A percentile compares a stretch with the other conserved stretches of the same genome.
Conservation (phyloP, 2,797 vertebrate species). For the Cyprinodon diabolis region DNA sequence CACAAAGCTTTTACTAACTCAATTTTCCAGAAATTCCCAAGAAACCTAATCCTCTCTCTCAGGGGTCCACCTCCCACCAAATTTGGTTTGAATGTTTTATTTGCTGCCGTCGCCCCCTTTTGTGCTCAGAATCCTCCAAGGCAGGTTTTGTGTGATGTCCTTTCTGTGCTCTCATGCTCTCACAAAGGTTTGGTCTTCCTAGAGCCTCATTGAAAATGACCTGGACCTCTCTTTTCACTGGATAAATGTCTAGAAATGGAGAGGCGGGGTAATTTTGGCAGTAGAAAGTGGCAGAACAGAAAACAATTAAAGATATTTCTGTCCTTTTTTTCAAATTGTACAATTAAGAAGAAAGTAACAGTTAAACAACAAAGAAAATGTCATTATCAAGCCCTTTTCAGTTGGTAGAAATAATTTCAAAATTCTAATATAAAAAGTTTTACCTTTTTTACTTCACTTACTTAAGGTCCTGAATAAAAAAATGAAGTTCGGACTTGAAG, state of each 20-base stretch:
- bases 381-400: neutral
- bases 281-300: conserved; percentile 52
- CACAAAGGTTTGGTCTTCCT: conserved; percentile 64
- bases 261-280: conserved; percentile 56
- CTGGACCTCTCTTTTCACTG: conserved; percentile 53
- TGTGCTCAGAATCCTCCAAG: conserved; percentile 59
- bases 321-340: neutral
- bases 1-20: conserved; percentile 59
- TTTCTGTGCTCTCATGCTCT: conserved; percentile 61
- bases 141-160: conserved; percentile 73
- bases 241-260: conserved; percentile 56
- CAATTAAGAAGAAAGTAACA: neutral
- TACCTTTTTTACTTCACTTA: too few relatives aligned
- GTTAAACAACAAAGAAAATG: neutral
- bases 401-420: neutral
- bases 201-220: conserved; percentile 66
- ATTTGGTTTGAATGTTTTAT: conserved; percentile 72
- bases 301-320: conserved; percentile 31
- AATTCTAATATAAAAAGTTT: neutral
- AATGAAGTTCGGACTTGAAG: neutral
- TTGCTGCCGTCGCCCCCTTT: conserved; percentile 73
- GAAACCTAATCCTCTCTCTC: conserved; percentile 67
- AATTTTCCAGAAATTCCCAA: conserved; percentile 67
- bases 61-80: conserved; percentile 60
- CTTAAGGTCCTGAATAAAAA: too few relatives aligned